Evolutionary conservation across 2,113 vertebrate genomes (phyloP), one percentile per base, ranked within the genome.

Genomic region (Zosterops borbonicus): DNA sequence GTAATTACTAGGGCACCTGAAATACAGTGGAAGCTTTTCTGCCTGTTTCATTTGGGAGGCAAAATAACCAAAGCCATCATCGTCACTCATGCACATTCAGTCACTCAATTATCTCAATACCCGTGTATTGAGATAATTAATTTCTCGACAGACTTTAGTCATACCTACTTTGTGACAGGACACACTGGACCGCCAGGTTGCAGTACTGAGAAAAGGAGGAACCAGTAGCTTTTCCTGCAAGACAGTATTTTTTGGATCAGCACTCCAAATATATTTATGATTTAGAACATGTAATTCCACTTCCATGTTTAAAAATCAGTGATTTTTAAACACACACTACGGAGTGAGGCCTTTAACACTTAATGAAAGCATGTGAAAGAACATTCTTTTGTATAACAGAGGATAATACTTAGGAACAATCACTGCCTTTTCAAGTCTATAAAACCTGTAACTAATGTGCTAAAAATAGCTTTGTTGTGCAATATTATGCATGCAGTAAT

Each of bases 381-480:
- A 80, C 18, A 59, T 83, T 64, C 11, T 71, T 93, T 90, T 83
- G 29, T 71, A 68, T 85, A 84, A 92, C 25, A 92, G 92, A 95
- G 96, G 89, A 93, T 82, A 92, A 95, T 63, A 92, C 67, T 90
- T 94, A 63, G 19, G 69, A 91, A 68, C 35, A 83, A 33, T 91
- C 74, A 74, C 76, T 95, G 56, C 49, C 80, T 96, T 95, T 87
- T 31, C 41, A 83, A 93, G 77, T 86, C 89, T 92, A 95, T 95
- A 97, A 97, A 97, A 89, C 64, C 75, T 94, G 49, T 56, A 96
- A 91, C 44, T 95, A 95, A 89, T 92, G 20, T 55, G 83, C 79
- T 95, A 97, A 97, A 97, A 97, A 97, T 97, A 97, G 63, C 29
- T 92, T 60, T 59, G 75, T 84, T 94, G 65, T 96, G 84, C 53